phyloP scores from a whole-genome alignment of 2,113 vertebrate genomes.

The Origma solitaria region DNA sequence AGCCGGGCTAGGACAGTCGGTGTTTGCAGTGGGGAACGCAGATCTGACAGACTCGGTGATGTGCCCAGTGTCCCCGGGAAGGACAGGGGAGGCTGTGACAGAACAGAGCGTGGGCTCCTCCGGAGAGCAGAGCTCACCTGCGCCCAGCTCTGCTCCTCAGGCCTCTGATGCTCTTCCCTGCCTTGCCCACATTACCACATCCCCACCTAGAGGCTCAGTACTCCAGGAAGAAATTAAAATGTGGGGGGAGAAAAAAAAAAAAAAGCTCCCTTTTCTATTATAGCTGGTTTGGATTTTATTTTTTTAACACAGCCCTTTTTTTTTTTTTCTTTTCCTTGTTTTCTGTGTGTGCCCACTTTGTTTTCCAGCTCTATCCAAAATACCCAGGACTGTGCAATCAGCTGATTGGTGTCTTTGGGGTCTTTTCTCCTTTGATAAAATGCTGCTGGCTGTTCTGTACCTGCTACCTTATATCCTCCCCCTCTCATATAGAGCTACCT shows the following conservation, averaged over 20 bases:
- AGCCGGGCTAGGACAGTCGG: background rate
- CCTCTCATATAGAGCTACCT: slow-evolving; percentile 53
- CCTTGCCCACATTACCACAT: background rate
- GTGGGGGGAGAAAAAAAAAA: background rate
- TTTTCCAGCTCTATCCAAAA: slow-evolving; percentile 14
- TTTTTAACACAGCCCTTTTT: background rate
- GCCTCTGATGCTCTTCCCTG: background rate
- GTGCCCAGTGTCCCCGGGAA: too few relatives aligned
- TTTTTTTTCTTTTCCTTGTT: background rate
- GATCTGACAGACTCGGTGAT: slow-evolving; percentile 48
- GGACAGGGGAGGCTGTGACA: too few relatives aligned
- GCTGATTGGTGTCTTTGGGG: slow-evolving; percentile 35
- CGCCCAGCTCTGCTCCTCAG: background rate
- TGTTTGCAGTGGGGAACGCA: background rate
- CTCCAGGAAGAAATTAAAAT: background rate
- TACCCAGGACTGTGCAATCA: background rate
- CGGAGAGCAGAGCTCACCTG: background rate
- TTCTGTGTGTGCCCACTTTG: background rate
- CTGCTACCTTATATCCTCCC: slow-evolving; percentile 9
- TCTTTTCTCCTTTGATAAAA: slow-evolving; percentile 64
- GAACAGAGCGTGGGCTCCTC: background rate
- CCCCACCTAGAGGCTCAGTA: background rate
- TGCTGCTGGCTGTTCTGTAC: slow-evolving; percentile 62
- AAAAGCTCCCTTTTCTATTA: background rate
- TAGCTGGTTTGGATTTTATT: background rate